Base-by-base conservation (phyloP, 2,113 vertebrate genomes). In the Zeus faber region DNA sequence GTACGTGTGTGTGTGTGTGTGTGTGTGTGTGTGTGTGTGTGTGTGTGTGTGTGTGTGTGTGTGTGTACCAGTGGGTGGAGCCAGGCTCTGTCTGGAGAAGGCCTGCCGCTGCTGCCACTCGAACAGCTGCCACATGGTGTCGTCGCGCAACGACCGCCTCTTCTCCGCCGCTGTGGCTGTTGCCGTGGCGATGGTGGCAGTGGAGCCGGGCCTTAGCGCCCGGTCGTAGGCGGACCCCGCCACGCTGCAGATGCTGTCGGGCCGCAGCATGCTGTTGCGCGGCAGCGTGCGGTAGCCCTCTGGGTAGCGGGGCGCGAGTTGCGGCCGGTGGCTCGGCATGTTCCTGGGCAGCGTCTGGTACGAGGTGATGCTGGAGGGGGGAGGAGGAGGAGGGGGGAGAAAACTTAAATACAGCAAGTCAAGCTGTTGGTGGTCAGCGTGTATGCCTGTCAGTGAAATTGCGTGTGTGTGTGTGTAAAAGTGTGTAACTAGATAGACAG, bases 51-150 rank as follows among this genome's bases (percentile, higher is more conserved):
- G 33, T 35, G 33, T 35, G 33, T 35, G 33, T 2, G 33, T 13
- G 33, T 2, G 2, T 13, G 9, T 41, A 86, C 84, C 85, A 72
- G 79, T n/a, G 3, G 73, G 81, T 75, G 6, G 92, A 83, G 60
- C 74, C 76, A 87, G 52, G 29, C 83, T 85, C 18, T 94, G 94
- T 62, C 91, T 91, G 44, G 85, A 89, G 65, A 90, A 94, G 49
- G 95, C 93, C 84, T 98, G 97, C 2, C 97, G 89, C 62, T 98
- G 97, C 73, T 96, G 94, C 95, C 95, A 98, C 39, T 98, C 95
- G 0, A 95, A 96, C 29, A 98, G 91, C 86, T 98, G 94, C 93
- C 94, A 96, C 94, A 96, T 95, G 0, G 94, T 97, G 86, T 95
- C 94, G 0, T 95, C 95, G 0, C 93, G 77, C 87, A 95, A 88